Evolutionary conservation across 2,797 vertebrate species (phyloP).

Genomic region (Champsocephalus esox): DNA sequence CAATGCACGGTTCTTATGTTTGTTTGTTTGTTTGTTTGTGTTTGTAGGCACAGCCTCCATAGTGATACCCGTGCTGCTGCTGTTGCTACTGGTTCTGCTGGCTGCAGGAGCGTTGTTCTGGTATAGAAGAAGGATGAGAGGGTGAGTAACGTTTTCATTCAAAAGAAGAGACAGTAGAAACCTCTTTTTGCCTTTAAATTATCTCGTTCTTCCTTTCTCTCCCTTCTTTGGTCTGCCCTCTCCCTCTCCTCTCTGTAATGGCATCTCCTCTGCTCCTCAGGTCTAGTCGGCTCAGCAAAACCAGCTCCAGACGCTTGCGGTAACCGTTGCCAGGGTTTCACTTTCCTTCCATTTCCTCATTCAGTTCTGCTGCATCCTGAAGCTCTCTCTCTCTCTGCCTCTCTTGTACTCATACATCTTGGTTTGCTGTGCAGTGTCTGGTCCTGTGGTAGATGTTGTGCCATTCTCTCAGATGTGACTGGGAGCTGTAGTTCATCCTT

Average conservation of each 20-base stretch:
- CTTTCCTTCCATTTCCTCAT: conserved; percentile 51
- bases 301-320: conserved; percentile 83
- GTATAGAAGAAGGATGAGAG: conserved; percentile 93
- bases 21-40: conserved; percentile 38
- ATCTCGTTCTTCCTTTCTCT: conserved; percentile 1
- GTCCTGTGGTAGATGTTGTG: conserved; percentile 69
- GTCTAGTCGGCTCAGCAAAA: conserved; percentile 84
- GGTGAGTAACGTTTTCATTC: conserved; percentile 83
- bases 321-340: conserved; percentile 80
- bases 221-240: conserved; percentile 24
- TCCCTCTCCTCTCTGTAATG: conserved; percentile 71
- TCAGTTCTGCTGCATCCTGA: conserved; percentile 52
- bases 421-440: conserved; percentile 74
- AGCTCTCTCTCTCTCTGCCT: conserved; percentile 48
- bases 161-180: conserved; percentile 2
- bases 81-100: conserved; percentile 89
- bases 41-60: conserved; percentile 90
- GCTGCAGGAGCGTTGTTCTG: conserved; percentile 87
- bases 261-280: conserved; percentile 82
- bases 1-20: not conserved
- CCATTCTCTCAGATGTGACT: conserved; percentile 54
- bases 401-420: conserved; percentile 57
- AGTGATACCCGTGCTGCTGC: conserved; percentile 87
- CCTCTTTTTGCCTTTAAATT: conserved; percentile 20
- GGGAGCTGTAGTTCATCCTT: conserved; percentile 44